phyloP scores from a whole-genome alignment of 2,113 vertebrate species.

The Elephas maximus region DNA sequence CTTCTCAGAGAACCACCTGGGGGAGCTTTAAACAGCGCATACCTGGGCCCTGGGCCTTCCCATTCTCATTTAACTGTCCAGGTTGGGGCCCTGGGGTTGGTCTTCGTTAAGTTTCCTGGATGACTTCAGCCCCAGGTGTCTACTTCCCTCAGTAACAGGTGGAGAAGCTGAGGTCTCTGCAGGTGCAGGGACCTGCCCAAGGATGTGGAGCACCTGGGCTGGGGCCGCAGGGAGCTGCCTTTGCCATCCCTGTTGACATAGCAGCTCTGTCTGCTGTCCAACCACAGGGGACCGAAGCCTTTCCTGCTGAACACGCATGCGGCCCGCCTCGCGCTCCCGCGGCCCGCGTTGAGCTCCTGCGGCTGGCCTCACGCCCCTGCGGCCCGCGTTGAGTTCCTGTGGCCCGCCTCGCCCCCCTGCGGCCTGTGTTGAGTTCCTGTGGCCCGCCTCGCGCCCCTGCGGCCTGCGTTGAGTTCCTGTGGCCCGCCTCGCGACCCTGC shows the following conservation, averaged over 20 bases:
- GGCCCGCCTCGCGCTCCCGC: neutral
- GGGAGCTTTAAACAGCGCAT: too few species aligned
- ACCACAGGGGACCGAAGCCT: too few species aligned
- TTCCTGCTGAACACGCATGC: accelerated
- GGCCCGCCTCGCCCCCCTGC: neutral
- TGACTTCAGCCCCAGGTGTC: neutral
- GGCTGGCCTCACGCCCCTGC: too few species aligned
- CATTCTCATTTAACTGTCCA: neutral
- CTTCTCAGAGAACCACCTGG: accelerated
- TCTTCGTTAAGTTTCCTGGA: neutral
- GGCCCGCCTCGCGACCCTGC: too few species aligned
- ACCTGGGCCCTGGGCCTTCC: neutral
- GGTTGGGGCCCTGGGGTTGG: neutral
- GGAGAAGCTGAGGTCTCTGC: neutral
- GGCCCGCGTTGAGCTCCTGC: neutral
- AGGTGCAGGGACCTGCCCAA: neutral
- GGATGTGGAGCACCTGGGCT: neutral
- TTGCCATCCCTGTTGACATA: accelerated
- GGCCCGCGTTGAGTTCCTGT: neutral
- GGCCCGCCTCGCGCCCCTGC: neutral
- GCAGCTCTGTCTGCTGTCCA: neutral
- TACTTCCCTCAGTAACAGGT: neutral
- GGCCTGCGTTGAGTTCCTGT: neutral
- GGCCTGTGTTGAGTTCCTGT: neutral
- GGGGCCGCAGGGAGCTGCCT: neutral